Base-by-base conservation (phyloP, 2,113 vertebrate genomes). In the Nycticryphes semicollaris region DNA sequence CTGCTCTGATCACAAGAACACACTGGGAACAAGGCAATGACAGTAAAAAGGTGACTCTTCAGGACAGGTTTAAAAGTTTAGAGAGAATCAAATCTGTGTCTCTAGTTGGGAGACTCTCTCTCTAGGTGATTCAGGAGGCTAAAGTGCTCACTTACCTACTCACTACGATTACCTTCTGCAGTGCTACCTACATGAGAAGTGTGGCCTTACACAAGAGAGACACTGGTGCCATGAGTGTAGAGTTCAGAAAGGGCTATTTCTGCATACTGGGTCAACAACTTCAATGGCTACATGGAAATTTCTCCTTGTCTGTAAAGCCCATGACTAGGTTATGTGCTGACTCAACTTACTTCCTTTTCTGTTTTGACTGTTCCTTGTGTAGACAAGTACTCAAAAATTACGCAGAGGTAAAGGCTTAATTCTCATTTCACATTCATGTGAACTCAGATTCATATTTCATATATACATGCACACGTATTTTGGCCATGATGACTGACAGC, bases 131-230 rank as follows among this genome's bases (percentile, higher is more conserved):
- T 59, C 31, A 54, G 28, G n/a, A 10, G 30, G 6, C 48, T 59
- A 30, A 72, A 79, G 60, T 9, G 19, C 7, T 68, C 6, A 7
- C 16, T 86, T 13, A 31, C 21, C 21, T 56, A 23, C n/a, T 48
- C 47, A 30, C 53, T 7, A 35, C 39, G 31, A 7, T 25, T 22
- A 54, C 14, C 30, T 78, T 43, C 39, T 15, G 45, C 31, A 53
- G 21, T 39, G 24, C 53, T 54, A 30, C 53, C 53, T 56, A 20
- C 27, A 7, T 20, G 37, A 87, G 22, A 89, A 89, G 22, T 0
- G 0, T 9, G 33, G 30, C 43, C 31, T 74, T 62, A 43, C 24
- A 39, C 0, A 5, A 20, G 10, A 57, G 27, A 41, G 11, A n/a
- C 11, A 15, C 10, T 24, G 28, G 16, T 83, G 57, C 51, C 63